These are phyloP conservation scores for Antigone vipio DNA, from an alignment of 2,113 vertebrate species.

Conservation along the genomic window DNA sequence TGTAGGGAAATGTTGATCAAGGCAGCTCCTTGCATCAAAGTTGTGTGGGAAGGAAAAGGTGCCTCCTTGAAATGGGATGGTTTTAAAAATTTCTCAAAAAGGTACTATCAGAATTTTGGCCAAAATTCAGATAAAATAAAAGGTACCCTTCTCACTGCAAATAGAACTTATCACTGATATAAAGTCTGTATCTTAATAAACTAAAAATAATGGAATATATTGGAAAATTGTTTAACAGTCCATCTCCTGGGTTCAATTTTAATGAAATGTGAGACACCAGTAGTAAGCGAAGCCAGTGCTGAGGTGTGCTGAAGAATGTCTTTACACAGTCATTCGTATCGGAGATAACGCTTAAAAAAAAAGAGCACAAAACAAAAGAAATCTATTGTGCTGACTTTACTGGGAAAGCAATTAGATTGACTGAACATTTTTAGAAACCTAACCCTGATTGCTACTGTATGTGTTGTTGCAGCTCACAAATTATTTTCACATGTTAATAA, in stretches of 20 bases:
- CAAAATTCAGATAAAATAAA: neutral
- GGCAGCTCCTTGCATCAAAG: neutral
- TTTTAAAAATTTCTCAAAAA: neutral
- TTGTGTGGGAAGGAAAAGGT: accelerated
- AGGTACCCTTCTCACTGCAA: neutral
- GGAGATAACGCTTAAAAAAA: neutral
- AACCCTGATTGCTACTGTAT: conserved; percentile 10
- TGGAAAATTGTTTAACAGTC: neutral
- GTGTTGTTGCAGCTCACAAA: neutral
- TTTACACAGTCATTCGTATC: neutral
- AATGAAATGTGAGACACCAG: neutral
- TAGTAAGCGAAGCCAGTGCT: neutral
- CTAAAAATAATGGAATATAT: neutral
- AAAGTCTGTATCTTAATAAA: neutral
- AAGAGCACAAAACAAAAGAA: neutral
- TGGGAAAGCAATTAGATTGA: neutral
- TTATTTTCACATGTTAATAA: conserved; percentile 49
- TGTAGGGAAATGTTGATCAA: neutral
- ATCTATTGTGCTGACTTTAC: neutral
- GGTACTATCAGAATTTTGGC: neutral
- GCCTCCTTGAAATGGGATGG: neutral
- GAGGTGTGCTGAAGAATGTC: neutral
- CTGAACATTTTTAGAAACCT: neutral
- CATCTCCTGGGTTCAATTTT: neutral
- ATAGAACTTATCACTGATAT: neutral